Conservation (phyloP, 2,888 invertebrate genomes). For the Agonopterix arenella region DNA sequence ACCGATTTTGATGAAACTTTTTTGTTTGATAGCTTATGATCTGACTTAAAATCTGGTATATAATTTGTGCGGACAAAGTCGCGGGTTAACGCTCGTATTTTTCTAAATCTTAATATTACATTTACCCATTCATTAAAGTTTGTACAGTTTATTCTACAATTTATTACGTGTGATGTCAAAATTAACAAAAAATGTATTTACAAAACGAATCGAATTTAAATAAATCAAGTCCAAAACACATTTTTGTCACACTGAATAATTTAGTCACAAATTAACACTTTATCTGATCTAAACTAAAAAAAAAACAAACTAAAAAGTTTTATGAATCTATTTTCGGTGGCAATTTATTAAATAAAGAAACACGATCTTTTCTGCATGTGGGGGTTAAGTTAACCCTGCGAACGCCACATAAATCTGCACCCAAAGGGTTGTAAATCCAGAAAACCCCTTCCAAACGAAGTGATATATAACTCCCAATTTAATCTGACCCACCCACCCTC, state of each 20-base stretch:
- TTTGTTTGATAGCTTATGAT: no score
- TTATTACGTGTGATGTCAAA: no score
- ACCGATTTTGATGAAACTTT: no score
- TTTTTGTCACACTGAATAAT: no score
- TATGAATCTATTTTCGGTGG: constrained; percentile 44
- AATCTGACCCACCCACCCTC: constrained; percentile 22
- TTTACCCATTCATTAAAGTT: no score
- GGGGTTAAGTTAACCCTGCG: constrained; percentile 50
- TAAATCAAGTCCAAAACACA: background rate
- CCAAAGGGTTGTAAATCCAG: constrained; percentile 72
- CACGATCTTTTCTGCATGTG: constrained; percentile 63
- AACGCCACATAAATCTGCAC: constrained; percentile 62
- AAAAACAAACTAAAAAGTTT: constrained; percentile 3
- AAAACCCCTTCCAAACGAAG: constrained; percentile 46
- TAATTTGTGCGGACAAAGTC: no score
- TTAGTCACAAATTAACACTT: constrained; percentile 5
- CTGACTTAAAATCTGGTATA: no score
- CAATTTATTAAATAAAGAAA: constrained; percentile 72
- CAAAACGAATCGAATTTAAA: constrained; percentile 2
- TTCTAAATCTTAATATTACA: no score
- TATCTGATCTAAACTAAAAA: constrained; percentile 17
- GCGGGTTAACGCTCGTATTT: no score
- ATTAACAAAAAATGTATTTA: background rate
- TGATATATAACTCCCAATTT: constrained; percentile 47
- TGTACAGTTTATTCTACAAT: no score